Base-by-base conservation (phyloP, 2,797 vertebrate species). In the Paguma larvata region DNA sequence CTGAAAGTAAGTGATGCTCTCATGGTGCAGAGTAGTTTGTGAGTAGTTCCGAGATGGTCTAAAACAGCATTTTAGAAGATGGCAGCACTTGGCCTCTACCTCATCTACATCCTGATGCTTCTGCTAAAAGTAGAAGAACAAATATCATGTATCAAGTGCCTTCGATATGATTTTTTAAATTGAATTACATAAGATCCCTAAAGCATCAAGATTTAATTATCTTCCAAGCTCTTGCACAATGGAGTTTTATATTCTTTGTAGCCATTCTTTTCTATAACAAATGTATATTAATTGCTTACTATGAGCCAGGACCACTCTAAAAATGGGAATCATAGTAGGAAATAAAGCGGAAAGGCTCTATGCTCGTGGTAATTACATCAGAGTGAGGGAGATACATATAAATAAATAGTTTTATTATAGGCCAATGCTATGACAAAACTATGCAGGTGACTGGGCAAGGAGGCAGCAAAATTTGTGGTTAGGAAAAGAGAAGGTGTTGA, bases 151-250 rank as follows among this genome's bases (percentile, higher is more conserved):
- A 91, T 65, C 53, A 65, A 51, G 12, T 5, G 27, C 1, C 23
- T 77, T n/a, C 65, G 63, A 77, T 85, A n/a, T 82, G 62, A 59
- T 88, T 48, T 73, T 93, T 62, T 65, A 93, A 87, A 7, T 63
- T 91, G 25, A 32, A 41, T 65, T 80, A 56, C 38, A 25, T 93
- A 78, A 91, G 84, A 48, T 53, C 6, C n/a, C 68, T 41, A 62
- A 75, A 21, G 18, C 59, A 63, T 90, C 41, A 68, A 62, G 68
- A 72, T 32, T 63, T 90, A 88, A 83, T 84, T 95, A 92, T 78
- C 25, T 77, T 67, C 59, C 14, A 88, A 51, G 18, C 3, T 79
- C 46, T 67, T 73, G 3, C 32, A 62, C 8, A n/a, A 67, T 23
- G 14, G 23, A 89, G 30, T 21, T 62, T 91, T 70, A 44, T n/a